These are phyloP conservation scores for Alethe diademata DNA, from an alignment of 2,113 vertebrate genomes.

Conservation along the genomic window DNA sequence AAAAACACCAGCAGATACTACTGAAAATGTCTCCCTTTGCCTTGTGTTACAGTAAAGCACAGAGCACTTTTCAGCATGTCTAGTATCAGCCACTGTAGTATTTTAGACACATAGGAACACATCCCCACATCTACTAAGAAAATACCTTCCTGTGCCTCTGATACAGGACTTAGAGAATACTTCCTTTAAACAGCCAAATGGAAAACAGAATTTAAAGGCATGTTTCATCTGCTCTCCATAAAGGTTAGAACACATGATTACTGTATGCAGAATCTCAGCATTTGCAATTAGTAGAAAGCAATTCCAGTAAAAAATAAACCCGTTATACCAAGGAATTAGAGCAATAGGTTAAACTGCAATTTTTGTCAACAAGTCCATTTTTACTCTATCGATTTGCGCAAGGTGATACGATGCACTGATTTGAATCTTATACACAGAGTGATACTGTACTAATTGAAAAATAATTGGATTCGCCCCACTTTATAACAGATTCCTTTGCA, in stretches of 20 bases:
- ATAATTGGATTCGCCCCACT: not conserved
- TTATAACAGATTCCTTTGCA: not conserved
- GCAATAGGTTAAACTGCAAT: slow-evolving; percentile 18
- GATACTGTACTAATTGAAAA: slow-evolving; percentile 51
- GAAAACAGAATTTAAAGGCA: not conserved
- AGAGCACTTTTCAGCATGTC: not conserved
- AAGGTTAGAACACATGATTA: not conserved
- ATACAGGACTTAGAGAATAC: not conserved
- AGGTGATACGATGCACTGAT: slow-evolving; percentile 35
- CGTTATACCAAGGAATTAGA: slow-evolving; percentile 20
- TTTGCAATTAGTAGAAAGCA: slow-evolving; percentile 18
- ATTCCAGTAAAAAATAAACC: slow-evolving; percentile 50
- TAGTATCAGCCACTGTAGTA: not conserved
- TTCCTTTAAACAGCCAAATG: not conserved
- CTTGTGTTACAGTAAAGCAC: not conserved
- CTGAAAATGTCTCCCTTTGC: not conserved
- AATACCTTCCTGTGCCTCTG: not conserved
- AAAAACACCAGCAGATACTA: not conserved
- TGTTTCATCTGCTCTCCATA: not conserved
- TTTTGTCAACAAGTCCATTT: slow-evolving; percentile 50
- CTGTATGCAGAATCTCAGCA: slow-evolving; percentile 7
- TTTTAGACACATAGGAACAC: not conserved
- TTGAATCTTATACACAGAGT: slow-evolving; percentile 44
- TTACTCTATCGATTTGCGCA: slow-evolving; percentile 32
- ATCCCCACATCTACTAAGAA: not conserved